Evolutionary conservation across 35 echinoderm and acorn worm genomes (phyloP).

Genomic region (Hemicentrotus pulcherrimus): DNA sequence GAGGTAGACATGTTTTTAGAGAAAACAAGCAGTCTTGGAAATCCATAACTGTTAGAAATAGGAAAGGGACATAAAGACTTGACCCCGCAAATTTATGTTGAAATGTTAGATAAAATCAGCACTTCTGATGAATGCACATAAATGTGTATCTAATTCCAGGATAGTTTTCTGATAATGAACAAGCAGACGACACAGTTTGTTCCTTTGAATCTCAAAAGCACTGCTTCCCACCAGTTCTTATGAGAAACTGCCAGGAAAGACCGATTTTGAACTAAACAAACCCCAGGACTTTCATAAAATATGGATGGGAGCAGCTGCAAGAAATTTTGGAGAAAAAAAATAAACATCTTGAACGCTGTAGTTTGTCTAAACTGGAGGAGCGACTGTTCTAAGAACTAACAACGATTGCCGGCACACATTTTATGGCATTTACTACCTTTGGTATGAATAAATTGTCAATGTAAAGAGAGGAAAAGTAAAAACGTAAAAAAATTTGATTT

Average conservation of each 20-base stretch:
- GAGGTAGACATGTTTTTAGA: background rate
- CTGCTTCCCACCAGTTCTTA: background rate
- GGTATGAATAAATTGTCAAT: background rate
- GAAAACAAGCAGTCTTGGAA: background rate
- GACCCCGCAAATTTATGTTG: background rate
- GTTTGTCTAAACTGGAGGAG: no score
- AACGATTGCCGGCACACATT: background rate
- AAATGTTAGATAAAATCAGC: background rate
- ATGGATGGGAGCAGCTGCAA: background rate
- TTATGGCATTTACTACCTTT: background rate
- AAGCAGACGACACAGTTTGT: background rate
- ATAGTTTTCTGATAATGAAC: constrained; percentile 19
- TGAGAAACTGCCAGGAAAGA: background rate
- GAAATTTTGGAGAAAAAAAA: no score
- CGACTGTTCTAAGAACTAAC: background rate
- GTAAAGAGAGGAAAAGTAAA: background rate
- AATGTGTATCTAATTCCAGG: background rate
- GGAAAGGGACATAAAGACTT: background rate
- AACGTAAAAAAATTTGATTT: background rate
- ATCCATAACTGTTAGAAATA: background rate
- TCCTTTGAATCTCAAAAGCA: background rate
- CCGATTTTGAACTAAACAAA: background rate
- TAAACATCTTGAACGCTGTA: no score
- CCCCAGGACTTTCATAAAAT: background rate
- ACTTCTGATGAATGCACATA: background rate